Percentiles rank a stretch among this genome's conserved stretches.
phyloP scores from a whole-genome alignment of 2,888 invertebrate species.

The Volucella bombylans region DNA sequence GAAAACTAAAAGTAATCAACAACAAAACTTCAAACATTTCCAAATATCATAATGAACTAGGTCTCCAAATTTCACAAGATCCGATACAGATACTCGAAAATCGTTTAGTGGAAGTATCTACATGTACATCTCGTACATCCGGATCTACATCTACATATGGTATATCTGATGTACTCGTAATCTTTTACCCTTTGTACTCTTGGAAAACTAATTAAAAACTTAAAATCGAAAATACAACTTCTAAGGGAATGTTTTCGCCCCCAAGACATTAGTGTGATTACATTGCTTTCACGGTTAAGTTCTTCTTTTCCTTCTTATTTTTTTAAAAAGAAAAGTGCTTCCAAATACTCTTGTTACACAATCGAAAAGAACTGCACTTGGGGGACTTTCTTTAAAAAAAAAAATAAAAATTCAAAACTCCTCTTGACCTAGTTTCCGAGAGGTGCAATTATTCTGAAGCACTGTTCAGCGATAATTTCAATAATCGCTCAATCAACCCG shows the following conservation, averaged over 20 bases:
- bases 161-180: no score
- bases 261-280: constrained; percentile 1
- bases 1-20: no score
- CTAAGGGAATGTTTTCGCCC: constrained; percentile 2
- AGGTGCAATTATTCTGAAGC: constrained; percentile 66
- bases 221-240: constrained; percentile 50
- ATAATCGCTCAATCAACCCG: constrained; percentile 56
- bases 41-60: no score
- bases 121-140: no score
- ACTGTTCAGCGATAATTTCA: constrained; percentile 19
- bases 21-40: no score
- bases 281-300: background rate
- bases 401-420: constrained; percentile 15
- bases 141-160: no score
- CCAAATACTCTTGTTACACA: constrained; percentile 31
- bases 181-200: no score
- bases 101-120: no score
- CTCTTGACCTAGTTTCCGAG: constrained; percentile 53
- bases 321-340: constrained; percentile 2
- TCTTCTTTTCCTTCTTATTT: background rate
- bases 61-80: no score
- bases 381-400: constrained; percentile 2
- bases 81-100: no score
- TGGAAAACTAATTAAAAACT: constrained; percentile 57
- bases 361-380: constrained; percentile 40